A percentile compares a stretch with the other conserved stretches of the same genome.
Conservation (phyloP, 2,113 vertebrate genomes). For the Laticauda laticaudata region DNA sequence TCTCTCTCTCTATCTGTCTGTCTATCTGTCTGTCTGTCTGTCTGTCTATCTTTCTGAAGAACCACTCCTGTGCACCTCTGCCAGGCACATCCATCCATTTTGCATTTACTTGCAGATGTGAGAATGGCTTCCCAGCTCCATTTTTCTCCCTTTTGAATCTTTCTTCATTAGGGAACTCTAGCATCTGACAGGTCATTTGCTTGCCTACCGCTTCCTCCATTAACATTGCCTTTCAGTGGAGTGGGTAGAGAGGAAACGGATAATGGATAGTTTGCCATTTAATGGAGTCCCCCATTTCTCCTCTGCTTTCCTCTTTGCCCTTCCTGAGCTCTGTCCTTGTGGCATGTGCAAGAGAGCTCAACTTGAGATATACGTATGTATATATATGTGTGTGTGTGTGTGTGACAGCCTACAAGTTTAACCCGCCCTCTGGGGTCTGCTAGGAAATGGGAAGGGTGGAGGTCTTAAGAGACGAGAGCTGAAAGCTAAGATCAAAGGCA, state of each 20-base stretch:
- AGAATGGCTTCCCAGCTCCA: constrained; percentile 26
- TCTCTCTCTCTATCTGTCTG: neutral
- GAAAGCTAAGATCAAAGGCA: neutral
- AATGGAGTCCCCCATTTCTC: constrained; percentile 34
- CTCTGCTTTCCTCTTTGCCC: neutral
- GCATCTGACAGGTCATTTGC: constrained; percentile 57
- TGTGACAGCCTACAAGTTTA: neutral
- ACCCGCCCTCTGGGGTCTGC: too few relatives aligned
- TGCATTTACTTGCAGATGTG: neutral
- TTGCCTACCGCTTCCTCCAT: constrained; percentile 41
- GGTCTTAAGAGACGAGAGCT: neutral
- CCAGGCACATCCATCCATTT: neutral
- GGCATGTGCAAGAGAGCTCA: neutral
- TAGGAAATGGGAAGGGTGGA: neutral
- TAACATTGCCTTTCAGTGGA: constrained; percentile 23
- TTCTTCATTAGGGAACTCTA: constrained; percentile 51
- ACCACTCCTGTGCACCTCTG: neutral
- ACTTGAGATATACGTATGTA: rapidly evolving
- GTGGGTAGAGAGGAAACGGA: constrained; percentile 10
- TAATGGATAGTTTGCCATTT: constrained; percentile 42
- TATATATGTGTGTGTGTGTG: too few relatives aligned
- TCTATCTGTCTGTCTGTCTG: neutral
- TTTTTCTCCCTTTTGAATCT: constrained; percentile 37
- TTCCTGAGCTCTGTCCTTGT: neutral
- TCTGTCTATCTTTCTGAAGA: neutral